Percentiles rank a stretch among this genome's conserved stretches.
These are phyloP conservation scores for Tuberolachnus salignus DNA, from an alignment of 2,888 invertebrate species.

Conservation along the genomic window DNA sequence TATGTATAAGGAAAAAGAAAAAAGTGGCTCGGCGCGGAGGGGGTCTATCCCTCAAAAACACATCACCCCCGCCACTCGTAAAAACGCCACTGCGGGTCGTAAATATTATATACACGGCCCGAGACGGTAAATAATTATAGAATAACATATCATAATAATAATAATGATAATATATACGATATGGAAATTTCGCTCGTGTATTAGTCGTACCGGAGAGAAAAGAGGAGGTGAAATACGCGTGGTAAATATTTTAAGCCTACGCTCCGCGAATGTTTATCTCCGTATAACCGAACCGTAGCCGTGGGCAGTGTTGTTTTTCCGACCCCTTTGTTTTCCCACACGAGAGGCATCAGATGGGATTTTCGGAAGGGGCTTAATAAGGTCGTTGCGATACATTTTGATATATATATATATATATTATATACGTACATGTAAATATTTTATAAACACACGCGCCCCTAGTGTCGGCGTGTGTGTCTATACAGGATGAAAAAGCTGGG, in stretches of 20 bases:
- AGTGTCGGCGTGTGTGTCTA: neutral
- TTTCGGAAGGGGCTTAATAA: neutral
- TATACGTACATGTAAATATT: neutral
- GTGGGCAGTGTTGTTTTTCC: conserved; percentile 49
- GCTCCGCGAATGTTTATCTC: conserved; percentile 38
- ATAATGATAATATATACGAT: no score
- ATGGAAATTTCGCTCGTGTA: conserved; percentile 16
- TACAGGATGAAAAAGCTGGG: no score
- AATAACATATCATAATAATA: conserved; percentile 2
- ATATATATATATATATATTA: neutral
- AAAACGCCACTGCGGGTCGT: neutral
- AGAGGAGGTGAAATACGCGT: no score
- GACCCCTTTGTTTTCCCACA: conserved; percentile 29
- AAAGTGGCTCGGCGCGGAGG: no score
- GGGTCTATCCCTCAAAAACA: no score
- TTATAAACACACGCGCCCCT: neutral
- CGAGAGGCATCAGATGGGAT: neutral
- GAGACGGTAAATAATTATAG: conserved; percentile 27
- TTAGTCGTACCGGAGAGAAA: neutral
- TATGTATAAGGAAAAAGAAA: no score
- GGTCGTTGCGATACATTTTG: conserved; percentile 13
- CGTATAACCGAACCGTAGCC: neutral
- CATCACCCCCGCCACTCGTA: no score
- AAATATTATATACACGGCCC: neutral
- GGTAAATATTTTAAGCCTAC: conserved; percentile 30